Percentiles rank a stretch among this genome's conserved stretches.
phyloP scores from a whole-genome alignment of 2,113 vertebrate genomes.

The Orthonyx spaldingii region DNA sequence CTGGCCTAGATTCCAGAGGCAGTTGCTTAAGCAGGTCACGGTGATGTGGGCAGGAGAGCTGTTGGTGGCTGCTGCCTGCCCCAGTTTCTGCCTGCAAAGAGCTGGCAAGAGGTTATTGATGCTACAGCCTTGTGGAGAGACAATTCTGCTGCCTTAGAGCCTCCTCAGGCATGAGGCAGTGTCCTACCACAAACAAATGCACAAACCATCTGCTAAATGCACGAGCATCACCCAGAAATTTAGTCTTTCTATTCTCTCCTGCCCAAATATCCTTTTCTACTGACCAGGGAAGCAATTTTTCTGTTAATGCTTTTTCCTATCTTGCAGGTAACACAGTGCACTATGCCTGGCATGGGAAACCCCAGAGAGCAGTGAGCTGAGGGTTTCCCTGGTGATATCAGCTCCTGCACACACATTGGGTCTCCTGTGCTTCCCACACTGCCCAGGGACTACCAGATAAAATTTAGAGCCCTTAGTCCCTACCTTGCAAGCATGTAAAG shows the following conservation, averaged over 20 bases:
- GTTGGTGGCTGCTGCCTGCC: neutral
- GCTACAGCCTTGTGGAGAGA: neutral
- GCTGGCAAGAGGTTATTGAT: neutral
- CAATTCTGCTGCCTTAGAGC: neutral
- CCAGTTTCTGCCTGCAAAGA: neutral
- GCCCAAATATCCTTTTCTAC: neutral
- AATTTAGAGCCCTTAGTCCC: neutral
- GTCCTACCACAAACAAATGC: rapidly evolving
- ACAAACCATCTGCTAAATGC: neutral
- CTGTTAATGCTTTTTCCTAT: neutral
- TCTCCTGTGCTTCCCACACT: neutral
- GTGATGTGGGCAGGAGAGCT: neutral
- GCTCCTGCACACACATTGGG: neutral
- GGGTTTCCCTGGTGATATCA: neutral
- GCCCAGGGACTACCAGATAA: neutral
- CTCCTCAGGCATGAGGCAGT: neutral
- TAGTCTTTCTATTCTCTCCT: neutral
- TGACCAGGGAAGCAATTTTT: neutral
- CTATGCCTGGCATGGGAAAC: neutral
- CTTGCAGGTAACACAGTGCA: neutral
- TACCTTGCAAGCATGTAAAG: neutral
- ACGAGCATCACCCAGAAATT: neutral
- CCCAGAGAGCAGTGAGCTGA: rapidly evolving
- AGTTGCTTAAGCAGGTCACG: neutral
- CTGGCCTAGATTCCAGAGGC: neutral